A percentile compares a stretch with the other conserved stretches of the same genome.
These are phyloP conservation scores for Cosmopolites sordidus DNA, from an alignment of 2,888 invertebrate species.

Conservation along the genomic window DNA sequence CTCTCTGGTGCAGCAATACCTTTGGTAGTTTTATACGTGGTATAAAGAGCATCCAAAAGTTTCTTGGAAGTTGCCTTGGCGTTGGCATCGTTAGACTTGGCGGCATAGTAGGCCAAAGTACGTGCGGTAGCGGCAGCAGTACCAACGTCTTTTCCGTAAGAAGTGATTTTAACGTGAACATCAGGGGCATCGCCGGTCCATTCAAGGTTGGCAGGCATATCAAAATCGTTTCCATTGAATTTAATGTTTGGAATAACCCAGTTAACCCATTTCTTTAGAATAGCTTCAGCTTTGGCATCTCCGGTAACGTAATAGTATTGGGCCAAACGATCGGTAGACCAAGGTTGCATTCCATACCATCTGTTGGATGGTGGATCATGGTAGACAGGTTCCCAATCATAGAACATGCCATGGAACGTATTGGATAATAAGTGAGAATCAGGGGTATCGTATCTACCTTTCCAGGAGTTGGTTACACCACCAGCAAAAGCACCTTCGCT, in stretches of 20 bases:
- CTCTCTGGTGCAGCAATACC: slow-evolving; percentile 31
- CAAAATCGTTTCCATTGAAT: slow-evolving; percentile 25
- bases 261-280: slow-evolving; percentile 32
- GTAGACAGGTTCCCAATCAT: slow-evolving; percentile 35
- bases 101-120: slow-evolving; percentile 32
- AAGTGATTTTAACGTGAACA: slow-evolving; percentile 28
- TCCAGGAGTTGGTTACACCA: slow-evolving; percentile 34
- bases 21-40: slow-evolving; percentile 23
- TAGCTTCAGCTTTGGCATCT: slow-evolving; percentile 25
- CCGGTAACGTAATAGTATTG: slow-evolving; percentile 34
- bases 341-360: slow-evolving; percentile 35
- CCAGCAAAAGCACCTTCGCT: slow-evolving; percentile 34
- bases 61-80: slow-evolving; percentile 30
- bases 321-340: slow-evolving; percentile 33
- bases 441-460: slow-evolving; percentile 33
- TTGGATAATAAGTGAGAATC: slow-evolving; percentile 25
- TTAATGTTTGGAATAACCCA: slow-evolving; percentile 29
- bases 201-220: slow-evolving; percentile 29
- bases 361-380: slow-evolving; percentile 35
- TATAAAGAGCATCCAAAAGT: slow-evolving; percentile 31
- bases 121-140: slow-evolving; percentile 33
- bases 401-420: slow-evolving; percentile 34
- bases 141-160: slow-evolving; percentile 29
- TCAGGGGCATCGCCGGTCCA: slow-evolving; percentile 32
- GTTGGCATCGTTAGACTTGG: slow-evolving; percentile 28